These are phyloP conservation scores for Piaya cayana DNA, from an alignment of 2,113 vertebrate genomes.

Conservation along the genomic window DNA sequence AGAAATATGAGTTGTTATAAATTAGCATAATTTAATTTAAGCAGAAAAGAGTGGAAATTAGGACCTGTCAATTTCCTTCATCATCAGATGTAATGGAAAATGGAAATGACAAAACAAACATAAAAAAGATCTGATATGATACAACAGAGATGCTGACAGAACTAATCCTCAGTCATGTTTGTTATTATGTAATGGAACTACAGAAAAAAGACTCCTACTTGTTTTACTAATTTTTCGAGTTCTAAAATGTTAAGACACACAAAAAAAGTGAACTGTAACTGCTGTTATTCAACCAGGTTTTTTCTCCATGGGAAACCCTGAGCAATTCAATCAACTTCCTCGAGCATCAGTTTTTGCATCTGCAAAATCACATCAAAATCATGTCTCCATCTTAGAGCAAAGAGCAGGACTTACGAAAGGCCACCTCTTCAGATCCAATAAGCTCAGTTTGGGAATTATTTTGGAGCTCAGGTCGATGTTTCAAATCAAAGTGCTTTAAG, in stretches of 20 bases:
- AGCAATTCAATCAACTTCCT: neutral
- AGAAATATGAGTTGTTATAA: neutral
- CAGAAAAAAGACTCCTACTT: neutral
- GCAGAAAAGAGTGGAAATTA: neutral
- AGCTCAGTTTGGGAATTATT: neutral
- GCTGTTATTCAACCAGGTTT: neutral
- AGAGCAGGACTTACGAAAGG: neutral
- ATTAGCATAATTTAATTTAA: neutral
- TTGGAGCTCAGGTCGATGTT: neutral
- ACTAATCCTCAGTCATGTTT: neutral
- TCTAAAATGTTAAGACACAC: neutral
- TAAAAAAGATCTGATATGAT: neutral
- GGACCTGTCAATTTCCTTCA: neutral
- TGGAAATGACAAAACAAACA: neutral
- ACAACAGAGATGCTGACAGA: neutral
- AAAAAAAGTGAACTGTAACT: neutral
- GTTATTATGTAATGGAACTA: neutral
- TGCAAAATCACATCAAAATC: neutral
- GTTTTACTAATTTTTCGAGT: neutral
- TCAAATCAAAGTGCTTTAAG: neutral
- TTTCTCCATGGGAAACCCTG: neutral
- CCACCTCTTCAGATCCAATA: neutral
- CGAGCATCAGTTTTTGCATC: neutral
- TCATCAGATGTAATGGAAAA: neutral
- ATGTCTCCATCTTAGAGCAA: neutral